Base-by-base conservation (phyloP, 2,113 vertebrate genomes). In the Vidua chalybeata region DNA sequence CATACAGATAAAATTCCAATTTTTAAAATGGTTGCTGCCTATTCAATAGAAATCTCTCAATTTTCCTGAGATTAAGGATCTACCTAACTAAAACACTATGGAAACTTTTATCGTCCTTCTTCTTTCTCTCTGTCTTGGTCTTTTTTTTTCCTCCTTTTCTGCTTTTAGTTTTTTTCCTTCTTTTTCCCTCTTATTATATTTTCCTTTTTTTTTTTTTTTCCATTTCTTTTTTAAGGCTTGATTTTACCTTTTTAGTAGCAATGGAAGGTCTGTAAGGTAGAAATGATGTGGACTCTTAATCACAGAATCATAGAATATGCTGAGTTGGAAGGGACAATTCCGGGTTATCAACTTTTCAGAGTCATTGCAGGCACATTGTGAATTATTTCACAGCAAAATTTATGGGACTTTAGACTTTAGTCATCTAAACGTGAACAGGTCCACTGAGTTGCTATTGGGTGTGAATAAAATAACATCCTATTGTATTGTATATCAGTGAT, bases 51-150 rank as follows among this genome's bases (percentile, higher is more conserved):
- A 52, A 21, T 76, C 5, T 66, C 8, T 75, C 31, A 2, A 11
- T 83, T 83, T 79, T 2, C 3, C 7, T 63, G 15, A 64, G 9
- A 4, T 72, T 86, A 64, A 59, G 26, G 15, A 21, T 46, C 28
- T 48, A 20, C 7, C 13, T 73, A 67, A 58, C 6, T 35, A 39
- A 61, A 66, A 82, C 35, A 39, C 9, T 58, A 12, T 74, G 5
- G 35, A 48, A 73, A 23, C 7, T 54, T 31, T 48, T n/a, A 18
- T 46, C 58, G 6, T 55, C 1, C 14, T 56, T 10, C 14, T 58
- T 45, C 17, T 54, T 4, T 6, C 31, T 23, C n/a, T 62, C 11
- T 0, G 0, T 31, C 19, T 39, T n/a, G 13, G 3, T 16, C 4
- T 15, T 54, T n/a, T 43, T 78, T 43, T 78, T 41, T 16, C 1